Percentiles rank a stretch among this genome's conserved stretches.
Conservation (phyloP, 2,888 invertebrate species). For the Piscicola geometra region DNA sequence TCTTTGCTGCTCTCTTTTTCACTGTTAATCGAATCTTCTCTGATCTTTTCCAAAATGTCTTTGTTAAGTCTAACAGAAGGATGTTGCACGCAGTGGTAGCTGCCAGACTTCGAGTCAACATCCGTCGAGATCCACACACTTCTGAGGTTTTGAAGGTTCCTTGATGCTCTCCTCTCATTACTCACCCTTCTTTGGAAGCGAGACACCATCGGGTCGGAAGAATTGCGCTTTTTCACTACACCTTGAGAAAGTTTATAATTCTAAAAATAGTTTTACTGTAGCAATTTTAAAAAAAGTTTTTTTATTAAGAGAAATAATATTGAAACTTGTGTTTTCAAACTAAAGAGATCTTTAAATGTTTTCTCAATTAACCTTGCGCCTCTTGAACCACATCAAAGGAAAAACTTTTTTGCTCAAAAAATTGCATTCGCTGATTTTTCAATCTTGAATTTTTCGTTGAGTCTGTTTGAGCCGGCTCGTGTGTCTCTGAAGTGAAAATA, state of each 20-base stretch:
- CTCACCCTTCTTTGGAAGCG: constrained; percentile 2
- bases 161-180: background rate
- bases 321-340: background rate
- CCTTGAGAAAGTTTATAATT: constrained; percentile 2
- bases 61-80: constrained; percentile 7
- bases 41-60: constrained; percentile 22
- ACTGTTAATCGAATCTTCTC: constrained; percentile 1
- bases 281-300: background rate
- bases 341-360: background rate
- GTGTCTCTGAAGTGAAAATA: background rate
- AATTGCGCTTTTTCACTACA: constrained; percentile 11
- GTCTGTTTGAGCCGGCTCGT: background rate
- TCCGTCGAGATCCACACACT: constrained; percentile 30
- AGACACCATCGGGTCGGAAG: constrained; percentile 28
- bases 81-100: constrained; percentile 21
- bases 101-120: background rate
- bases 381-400: constrained; percentile 32
- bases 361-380: background rate
- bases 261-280: background rate
- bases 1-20: constrained; percentile 7
- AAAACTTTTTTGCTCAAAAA: constrained; percentile 34
- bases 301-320: background rate
- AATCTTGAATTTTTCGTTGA: background rate
- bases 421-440: constrained; percentile 18
- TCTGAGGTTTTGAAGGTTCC: background rate